Percentiles rank a stretch among this genome's conserved stretches.
These are phyloP conservation scores for Lynx canadensis DNA, from an alignment of 2,113 vertebrate species.

Conservation along the genomic window DNA sequence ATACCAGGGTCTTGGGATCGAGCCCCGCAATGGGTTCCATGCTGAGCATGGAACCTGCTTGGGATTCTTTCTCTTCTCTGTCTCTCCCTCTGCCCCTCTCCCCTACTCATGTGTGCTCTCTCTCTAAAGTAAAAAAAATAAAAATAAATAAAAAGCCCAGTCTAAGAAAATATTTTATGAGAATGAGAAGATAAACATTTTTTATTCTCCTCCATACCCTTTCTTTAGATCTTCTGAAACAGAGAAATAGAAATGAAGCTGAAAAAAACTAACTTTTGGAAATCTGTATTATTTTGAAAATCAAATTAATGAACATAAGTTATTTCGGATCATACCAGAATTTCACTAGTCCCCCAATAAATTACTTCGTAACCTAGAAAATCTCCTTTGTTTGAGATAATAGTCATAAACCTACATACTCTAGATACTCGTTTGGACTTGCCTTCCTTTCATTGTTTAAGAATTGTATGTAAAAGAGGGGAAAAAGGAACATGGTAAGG, in stretches of 20 bases:
- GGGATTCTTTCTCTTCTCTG: too few species aligned
- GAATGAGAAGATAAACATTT: not conserved
- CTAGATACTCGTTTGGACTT: slow-evolving; percentile 44
- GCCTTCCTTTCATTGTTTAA: not conserved
- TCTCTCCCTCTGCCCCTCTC: too few species aligned
- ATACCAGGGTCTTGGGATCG: too few species aligned
- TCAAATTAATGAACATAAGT: not conserved
- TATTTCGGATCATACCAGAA: not conserved
- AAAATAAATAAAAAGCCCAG: not conserved
- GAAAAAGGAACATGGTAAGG: not conserved
- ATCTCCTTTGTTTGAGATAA: not conserved
- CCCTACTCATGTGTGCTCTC: too few species aligned
- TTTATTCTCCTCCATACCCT: not conserved
- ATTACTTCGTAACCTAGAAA: not conserved
- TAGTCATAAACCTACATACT: not conserved
- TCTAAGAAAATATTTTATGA: not conserved
- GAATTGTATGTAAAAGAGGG: not conserved
- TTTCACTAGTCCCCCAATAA: not conserved
- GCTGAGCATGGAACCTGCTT: too few species aligned
- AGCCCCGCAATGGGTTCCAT: too few species aligned
- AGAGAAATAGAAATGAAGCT: not conserved
- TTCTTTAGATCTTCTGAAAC: not conserved
- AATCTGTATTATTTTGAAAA: not conserved
- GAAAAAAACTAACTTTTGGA: not conserved
- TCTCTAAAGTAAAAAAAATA: too few species aligned